Evolutionary conservation across 2,888 invertebrate genomes (phyloP), one percentile per base, ranked within the genome.

Genomic region (Campoplex nolae): DNA sequence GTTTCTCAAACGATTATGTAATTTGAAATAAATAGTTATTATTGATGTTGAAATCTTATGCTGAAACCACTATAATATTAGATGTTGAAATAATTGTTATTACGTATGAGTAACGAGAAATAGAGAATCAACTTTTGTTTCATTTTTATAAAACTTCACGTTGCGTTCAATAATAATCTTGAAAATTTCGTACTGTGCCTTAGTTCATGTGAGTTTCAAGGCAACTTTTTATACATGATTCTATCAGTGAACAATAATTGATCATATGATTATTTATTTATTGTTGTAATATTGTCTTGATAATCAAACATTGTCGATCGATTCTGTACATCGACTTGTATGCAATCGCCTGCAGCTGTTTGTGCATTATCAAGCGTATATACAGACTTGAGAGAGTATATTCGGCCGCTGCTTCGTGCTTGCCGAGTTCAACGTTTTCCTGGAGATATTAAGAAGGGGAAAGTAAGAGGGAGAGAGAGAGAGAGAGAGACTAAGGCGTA

Each of bases 371-470:
- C 16, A 32, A 62, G 62, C 32, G 32, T 62, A 62, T 62, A 32
- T 32, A 32, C 16, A 16, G 32, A 16, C 62, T 16, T 11, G 13
- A 68, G 56, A 45, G 54, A 1, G 56, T 56, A 32, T 32, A 32
- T 38, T 62, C 38, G 51, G 16, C 71, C 35, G 70, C 38, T 54
- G 74, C 56, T 74, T 67, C 56, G 45, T 56, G 56, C 42, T 82
- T 35, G 38, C 65, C 74, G 86, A 83, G 86, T 86, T 86, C 79
- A 86, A 83, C 74, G 85, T 73, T 85, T 88, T 88, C 73, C 79
- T 38, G 81, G 68, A 77, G 42, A 58, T 62, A 74, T 75, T 67
- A 67, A 62, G 75, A 58, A 48, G 80, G 45, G 54, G 51, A 68
- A 74, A 67, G 32, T 28, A 73, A 65, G 78, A 54, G 71, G 45